A percentile compares a stretch with the other conserved stretches of the same genome.
Evolutionary conservation across 2,113 vertebrate species (phyloP).

Genomic region (Nasalis larvatus): DNA sequence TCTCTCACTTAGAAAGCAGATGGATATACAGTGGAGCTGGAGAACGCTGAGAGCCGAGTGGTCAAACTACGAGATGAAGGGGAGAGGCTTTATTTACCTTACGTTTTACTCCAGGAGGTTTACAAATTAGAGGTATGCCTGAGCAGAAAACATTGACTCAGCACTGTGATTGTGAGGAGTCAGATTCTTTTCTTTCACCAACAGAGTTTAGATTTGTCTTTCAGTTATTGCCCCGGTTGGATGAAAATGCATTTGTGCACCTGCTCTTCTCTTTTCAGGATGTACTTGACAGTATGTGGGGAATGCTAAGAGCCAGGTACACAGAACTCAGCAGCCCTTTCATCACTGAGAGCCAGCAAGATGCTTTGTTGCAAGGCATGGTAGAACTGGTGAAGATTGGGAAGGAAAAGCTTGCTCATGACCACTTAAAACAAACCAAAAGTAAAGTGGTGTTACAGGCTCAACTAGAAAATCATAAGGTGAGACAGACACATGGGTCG

Average conservation of each 20-base stretch:
- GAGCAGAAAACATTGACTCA: background rate
- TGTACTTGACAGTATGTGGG: constrained; percentile 84
- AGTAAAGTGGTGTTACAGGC: constrained; percentile 83
- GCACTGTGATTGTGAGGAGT: background rate
- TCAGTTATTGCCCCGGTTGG: background rate
- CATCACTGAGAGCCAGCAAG: constrained; percentile 82
- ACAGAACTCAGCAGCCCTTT: constrained; percentile 78
- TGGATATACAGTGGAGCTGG: constrained; percentile 80
- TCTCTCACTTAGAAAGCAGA: constrained; percentile 82
- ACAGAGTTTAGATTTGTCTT: background rate
- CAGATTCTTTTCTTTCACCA: background rate
- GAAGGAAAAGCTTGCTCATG: constrained; percentile 80
- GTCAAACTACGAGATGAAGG: constrained; percentile 84
- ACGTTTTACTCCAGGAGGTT: constrained; percentile 84
- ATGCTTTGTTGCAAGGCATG: constrained; percentile 84
- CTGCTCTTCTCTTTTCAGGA: constrained; percentile 79
- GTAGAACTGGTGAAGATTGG: constrained; percentile 84
- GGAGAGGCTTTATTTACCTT: constrained; percentile 80
- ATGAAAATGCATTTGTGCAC: background rate
- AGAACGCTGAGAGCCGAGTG: constrained; percentile 84
- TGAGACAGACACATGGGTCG: constrained; percentile 62
- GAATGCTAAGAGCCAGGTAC: constrained; percentile 77
- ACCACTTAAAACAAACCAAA: constrained; percentile 67
- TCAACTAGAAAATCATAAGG: constrained; percentile 87
- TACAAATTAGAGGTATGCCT: constrained; percentile 88